Percentiles rank a stretch among this genome's conserved stretches.
These are phyloP conservation scores for Argyrosomus regius DNA, from an alignment of 2,797 vertebrate genomes.

Conservation along the genomic window DNA sequence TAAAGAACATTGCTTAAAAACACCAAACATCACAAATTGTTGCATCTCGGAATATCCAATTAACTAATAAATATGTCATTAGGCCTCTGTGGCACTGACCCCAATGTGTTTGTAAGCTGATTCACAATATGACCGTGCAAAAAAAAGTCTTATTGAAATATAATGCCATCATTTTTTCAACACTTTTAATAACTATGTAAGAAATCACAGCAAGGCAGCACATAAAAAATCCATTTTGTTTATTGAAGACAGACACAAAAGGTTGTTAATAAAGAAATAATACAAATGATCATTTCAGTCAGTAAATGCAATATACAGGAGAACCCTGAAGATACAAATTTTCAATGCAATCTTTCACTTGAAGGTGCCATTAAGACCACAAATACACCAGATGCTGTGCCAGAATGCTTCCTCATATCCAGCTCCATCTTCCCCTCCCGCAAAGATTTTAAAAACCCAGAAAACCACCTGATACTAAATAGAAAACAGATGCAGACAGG, in stretches of 20 bases:
- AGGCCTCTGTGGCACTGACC: constrained; percentile 11
- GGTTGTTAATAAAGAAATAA: constrained; percentile 80
- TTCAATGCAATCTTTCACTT: constrained; percentile 40
- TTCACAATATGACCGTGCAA: constrained; percentile 34
- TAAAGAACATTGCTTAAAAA: constrained; percentile 34
- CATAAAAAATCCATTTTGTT: constrained; percentile 57
- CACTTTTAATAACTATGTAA: constrained; percentile 35
- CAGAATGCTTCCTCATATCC: constrained; percentile 23
- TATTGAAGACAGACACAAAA: constrained; percentile 69
- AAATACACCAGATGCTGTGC: constrained; percentile 35
- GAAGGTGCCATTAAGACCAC: constrained; percentile 33
- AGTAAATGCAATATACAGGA: constrained; percentile 62
- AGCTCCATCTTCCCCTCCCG: neutral
- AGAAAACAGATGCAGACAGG: constrained; percentile 56
- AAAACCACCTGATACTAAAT: constrained; percentile 48
- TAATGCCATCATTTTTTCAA: constrained; percentile 1
- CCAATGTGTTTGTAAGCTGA: constrained; percentile 23
- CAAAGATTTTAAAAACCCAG: constrained; percentile 25
- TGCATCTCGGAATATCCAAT: constrained; percentile 47
- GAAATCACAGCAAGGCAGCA: constrained; percentile 14
- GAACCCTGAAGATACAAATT: constrained; percentile 51
- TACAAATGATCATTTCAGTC: constrained; percentile 80
- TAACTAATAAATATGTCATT: constrained; percentile 56
- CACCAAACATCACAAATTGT: constrained; percentile 46
- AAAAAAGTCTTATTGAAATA: constrained; percentile 17